Percentiles rank a stretch among this genome's conserved stretches.
Conservation (phyloP, 2,113 vertebrate species). For the Synchiropus splendidus region DNA sequence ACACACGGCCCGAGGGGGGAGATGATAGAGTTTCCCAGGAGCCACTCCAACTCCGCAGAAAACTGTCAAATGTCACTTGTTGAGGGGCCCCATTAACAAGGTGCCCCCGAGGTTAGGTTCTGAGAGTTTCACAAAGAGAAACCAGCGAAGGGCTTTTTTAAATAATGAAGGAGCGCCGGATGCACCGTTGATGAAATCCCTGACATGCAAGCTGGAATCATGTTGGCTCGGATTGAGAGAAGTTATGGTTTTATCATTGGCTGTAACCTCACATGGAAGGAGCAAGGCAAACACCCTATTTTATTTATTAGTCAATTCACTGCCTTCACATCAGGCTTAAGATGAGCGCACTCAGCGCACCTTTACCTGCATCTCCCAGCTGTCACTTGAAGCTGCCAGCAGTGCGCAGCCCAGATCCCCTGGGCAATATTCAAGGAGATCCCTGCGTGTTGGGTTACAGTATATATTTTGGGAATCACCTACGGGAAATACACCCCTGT, state of each 20-base stretch:
- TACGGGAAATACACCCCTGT: not conserved
- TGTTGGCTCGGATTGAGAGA: too few relatives aligned
- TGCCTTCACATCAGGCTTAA: too few relatives aligned
- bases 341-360: too few relatives aligned
- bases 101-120: constrained; percentile 7
- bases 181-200: too few relatives aligned
- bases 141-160: constrained; percentile 18
- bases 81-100: constrained; percentile 17
- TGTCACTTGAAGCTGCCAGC: constrained; percentile 14
- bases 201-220: too few relatives aligned
- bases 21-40: constrained; percentile 37
- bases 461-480: not conserved
- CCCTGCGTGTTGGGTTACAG: constrained; percentile 13
- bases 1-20: constrained; percentile 14
- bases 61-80: constrained; percentile 6
- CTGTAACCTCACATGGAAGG: too few relatives aligned
- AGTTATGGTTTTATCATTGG: too few relatives aligned
- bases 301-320: not conserved
- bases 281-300: not conserved
- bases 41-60: not conserved
- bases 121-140: constrained; percentile 12
- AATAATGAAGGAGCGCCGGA: constrained; percentile 11
- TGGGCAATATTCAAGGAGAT: constrained; percentile 4
- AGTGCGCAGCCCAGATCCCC: not conserved
- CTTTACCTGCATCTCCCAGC: not conserved